Base-by-base conservation (phyloP, 2,113 vertebrate genomes). In the Gavialis gangeticus region DNA sequence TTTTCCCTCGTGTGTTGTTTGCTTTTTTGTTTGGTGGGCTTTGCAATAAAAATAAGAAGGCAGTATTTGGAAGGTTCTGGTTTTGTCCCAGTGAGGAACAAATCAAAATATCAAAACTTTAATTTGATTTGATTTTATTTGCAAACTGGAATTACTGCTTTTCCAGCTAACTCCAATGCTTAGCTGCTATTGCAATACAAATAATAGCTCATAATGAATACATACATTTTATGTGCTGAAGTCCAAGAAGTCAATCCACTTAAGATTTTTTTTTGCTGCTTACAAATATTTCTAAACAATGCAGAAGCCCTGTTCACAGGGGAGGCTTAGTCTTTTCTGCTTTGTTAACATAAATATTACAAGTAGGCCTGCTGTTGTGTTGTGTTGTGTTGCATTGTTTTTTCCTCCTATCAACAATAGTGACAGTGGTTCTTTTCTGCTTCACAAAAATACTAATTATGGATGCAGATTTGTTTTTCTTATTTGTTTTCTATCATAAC, bases 101-200 rank as follows among this genome's bases (percentile, higher is more conserved):
- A 76, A 57, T 0, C 0, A 2, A 77, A 84, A 77, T 5, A 2
- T 7, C 3, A 12, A 0, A 87, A 84, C 16, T 67, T 7, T 18
- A n/a, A 22, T 1, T 12, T 62, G 34, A 34, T 34, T 34, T 34
- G 34, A 34, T 34, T 34, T 34, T 15, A 4, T 64, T 82, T 71
- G 28, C 5, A 24, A 76, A 28, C 64, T 16, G 37, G 1, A 34
- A 4, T 62, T 81, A n/a, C 16, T 0, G 3, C 34, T 69, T 82
- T 82, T 59, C 10, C 2, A 21, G 37, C 5, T 7, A 73, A 8
- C 34, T 18, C 54, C 18, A 66, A 34, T 3, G 84, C 58, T 18
- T 58, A 67, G 55, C 19, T 58, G 19, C 11, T 55, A 30, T n/a
- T 79, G n/a, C 59, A 56, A 54, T 11, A 12, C 82, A 86, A 83